phyloP scores from a whole-genome alignment of 2,113 vertebrate genomes.

The Platichthys stellatus region DNA sequence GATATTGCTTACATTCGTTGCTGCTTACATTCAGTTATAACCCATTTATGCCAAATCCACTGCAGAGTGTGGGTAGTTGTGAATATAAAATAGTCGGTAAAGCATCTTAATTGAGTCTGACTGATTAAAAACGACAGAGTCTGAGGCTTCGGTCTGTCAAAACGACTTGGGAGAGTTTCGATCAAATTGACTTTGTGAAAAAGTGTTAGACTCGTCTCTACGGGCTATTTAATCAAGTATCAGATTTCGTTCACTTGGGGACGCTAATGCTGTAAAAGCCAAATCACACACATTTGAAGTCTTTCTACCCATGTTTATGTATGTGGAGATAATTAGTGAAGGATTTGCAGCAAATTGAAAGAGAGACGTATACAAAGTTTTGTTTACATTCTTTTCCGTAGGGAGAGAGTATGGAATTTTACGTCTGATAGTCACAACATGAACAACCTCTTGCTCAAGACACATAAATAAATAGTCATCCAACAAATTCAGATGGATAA shows the following conservation, averaged over 20 bases:
- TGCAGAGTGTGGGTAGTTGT: background rate
- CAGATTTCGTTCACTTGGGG: constrained; percentile 41
- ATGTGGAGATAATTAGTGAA: background rate
- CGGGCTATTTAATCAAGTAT: constrained; percentile 43
- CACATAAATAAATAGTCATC: background rate
- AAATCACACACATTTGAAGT: constrained; percentile 28
- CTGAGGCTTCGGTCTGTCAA: constrained; percentile 6
- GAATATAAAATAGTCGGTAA: constrained; percentile 12
- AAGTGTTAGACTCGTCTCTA: constrained; percentile 17
- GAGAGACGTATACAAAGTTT: background rate
- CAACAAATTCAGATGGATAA: constrained; percentile 5
- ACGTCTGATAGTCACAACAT: no score
- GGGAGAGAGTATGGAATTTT: no score
- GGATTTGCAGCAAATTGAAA: background rate
- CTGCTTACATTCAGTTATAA: constrained; percentile 2
- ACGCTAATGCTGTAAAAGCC: constrained; percentile 31
- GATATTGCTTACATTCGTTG: constrained; percentile 27
- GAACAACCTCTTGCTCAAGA: no score
- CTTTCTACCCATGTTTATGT: background rate
- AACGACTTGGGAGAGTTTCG: constrained; percentile 11
- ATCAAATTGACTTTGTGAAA: constrained; percentile 29
- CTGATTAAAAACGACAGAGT: constrained; percentile 31
- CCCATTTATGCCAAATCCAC: background rate
- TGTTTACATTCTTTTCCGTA: no score
- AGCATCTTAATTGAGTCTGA: constrained; percentile 41